A percentile compares a stretch with the other conserved stretches of the same genome.
Conservation (phyloP, 2,113 vertebrate genomes). For the Syngnathus floridae region DNA sequence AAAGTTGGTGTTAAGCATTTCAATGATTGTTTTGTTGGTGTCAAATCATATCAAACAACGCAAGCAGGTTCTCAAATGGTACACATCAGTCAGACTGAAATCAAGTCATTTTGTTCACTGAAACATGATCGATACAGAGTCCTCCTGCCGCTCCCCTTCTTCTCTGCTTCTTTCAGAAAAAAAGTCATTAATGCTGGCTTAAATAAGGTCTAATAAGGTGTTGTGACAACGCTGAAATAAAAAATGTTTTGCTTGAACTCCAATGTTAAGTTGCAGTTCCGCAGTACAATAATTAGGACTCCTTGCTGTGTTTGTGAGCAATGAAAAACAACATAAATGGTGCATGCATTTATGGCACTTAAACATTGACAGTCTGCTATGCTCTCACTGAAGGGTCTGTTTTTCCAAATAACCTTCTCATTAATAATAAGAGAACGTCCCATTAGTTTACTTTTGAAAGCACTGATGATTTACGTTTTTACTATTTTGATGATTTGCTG, state of each 20-base stretch:
- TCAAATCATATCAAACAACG: not conserved
- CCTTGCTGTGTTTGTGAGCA: not conserved
- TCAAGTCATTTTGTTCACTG: not conserved
- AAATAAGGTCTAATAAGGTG: not conserved
- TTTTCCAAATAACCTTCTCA: not conserved
- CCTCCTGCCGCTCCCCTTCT: not conserved
- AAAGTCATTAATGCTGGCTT: not conserved
- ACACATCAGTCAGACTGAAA: not conserved
- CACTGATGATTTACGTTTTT: not conserved
- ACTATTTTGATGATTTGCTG: not conserved
- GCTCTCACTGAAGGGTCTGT: too few species aligned
- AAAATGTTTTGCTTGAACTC: too few species aligned
- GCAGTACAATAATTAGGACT: too few species aligned
- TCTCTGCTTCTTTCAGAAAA: not conserved
- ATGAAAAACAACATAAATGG: not conserved
- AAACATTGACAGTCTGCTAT: not conserved
- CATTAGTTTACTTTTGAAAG: not conserved
- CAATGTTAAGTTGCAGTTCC: too few species aligned
- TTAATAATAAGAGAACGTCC: not conserved
- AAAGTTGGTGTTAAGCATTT: not conserved
- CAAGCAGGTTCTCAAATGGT: not conserved
- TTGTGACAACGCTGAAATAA: not conserved
- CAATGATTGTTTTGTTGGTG: not conserved
- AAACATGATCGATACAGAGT: not conserved
- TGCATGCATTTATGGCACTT: not conserved